phyloP scores from a whole-genome alignment of 2,797 vertebrate species.

The Natrix natrix region DNA sequence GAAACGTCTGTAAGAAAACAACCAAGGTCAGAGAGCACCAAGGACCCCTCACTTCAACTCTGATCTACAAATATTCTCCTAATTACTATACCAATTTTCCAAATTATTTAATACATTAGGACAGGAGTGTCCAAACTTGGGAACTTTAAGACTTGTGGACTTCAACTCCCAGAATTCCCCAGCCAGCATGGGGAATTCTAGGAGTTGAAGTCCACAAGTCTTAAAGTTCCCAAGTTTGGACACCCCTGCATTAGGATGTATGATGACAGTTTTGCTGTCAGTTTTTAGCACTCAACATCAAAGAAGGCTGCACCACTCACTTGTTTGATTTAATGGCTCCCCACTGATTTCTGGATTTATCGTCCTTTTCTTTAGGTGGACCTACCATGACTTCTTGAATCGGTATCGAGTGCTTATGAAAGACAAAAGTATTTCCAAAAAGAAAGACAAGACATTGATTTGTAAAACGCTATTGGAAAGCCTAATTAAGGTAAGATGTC shows the following conservation, averaged over 20 bases:
- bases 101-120: not conserved
- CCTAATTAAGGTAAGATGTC: constrained; percentile 82
- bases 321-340: not conserved
- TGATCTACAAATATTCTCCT: not conserved
- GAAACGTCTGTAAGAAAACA: not conserved
- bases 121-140: too few species aligned
- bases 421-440: constrained; percentile 75
- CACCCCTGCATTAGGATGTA: too few species aligned
- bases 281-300: not conserved
- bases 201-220: too few species aligned
- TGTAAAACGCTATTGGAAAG: constrained; percentile 84
- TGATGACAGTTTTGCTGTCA: not conserved
- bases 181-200: too few species aligned
- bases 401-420: constrained; percentile 90
- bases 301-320: not conserved
- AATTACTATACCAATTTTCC: not conserved
- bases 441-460: constrained; percentile 80
- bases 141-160: too few species aligned
- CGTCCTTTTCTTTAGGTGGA: constrained; percentile 81
- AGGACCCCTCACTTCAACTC: not conserved
- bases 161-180: too few species aligned
- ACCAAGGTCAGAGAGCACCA: not conserved
- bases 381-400: constrained; percentile 91
- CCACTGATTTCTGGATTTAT: not conserved
- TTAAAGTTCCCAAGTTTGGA: too few species aligned